Evolutionary conservation across 2,797 vertebrate species (phyloP), one percentile per base, ranked within the genome.

Genomic region (Tragelaphus oryx): DNA sequence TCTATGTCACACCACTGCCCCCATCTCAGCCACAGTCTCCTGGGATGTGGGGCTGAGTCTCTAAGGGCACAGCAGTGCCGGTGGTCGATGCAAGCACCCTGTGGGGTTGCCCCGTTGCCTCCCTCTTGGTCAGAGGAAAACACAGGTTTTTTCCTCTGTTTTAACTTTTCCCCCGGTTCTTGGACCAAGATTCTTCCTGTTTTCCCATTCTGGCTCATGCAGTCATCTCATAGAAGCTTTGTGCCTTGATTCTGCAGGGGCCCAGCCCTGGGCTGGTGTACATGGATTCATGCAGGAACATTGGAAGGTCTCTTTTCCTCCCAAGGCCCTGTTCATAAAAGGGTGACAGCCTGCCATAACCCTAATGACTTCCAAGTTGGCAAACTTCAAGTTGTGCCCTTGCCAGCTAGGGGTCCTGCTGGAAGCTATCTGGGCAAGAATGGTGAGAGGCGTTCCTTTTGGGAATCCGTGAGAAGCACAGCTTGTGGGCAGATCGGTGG

Each of bases 21-120:
- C 46, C 13, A 1, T 74, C 82, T 60, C 1, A 2, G n/a, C 76
- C 68, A n/a, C 20, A 33, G 33, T 65, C 84, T 93, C 26, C 52
- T 68, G 84, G 46, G 68, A 13, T 6, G 6, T 26, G 62, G 71
- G 20, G 20, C 87, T 24, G 74, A 33, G 85, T 33, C 89, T 93
- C 37, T 1, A 17, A 46, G 55, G 57, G 52, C 37, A 3, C 10
- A 0, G 5, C 0, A 17, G 46, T 4, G 52, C 50, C 0, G 62
- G 57, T 52, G 57, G 79, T 89, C 60, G 90, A 85, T 75, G 62
- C 20, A 91, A 87, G 92, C 57, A 28, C 20, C 33, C 59, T 14
- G 9, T 48, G 65, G 52, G 50, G 7, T 83, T 2, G 0, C 22
- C 37, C 83, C 50, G 1, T n/a, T 4, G 16, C 57, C 46, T 89